These are phyloP conservation scores for Notarius lentiginosus DNA, from an alignment of 2,113 vertebrate genomes.

Conservation along the genomic window DNA sequence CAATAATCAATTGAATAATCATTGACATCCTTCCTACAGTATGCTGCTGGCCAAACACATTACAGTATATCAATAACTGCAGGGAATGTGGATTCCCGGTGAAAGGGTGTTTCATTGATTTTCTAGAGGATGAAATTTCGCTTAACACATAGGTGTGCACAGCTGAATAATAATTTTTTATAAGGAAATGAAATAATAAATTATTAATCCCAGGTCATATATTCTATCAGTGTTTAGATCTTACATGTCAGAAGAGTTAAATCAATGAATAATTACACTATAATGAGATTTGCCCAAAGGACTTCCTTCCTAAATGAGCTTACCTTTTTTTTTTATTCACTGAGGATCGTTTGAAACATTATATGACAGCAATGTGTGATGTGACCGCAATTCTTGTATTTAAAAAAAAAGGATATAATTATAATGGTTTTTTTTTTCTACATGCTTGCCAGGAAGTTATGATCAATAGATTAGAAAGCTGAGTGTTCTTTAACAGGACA, in stretches of 20 bases:
- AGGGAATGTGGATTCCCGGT: constrained; percentile 26
- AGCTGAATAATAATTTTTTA: constrained; percentile 40
- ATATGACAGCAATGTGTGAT: constrained; percentile 3
- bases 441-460: constrained; percentile 9
- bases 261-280: constrained; percentile 43
- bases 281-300: constrained; percentile 39
- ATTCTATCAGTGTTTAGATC: constrained; percentile 47
- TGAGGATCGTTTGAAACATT: constrained; percentile 5
- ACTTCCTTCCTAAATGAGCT: constrained; percentile 18
- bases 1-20: constrained; percentile 37
- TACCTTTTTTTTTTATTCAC: constrained; percentile 16
- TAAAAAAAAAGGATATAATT: background rate
- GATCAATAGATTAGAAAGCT: constrained; percentile 9
- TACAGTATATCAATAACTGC: constrained; percentile 31
- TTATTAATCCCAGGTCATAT: constrained; percentile 48
- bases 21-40: constrained; percentile 29
- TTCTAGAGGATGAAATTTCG: constrained; percentile 50
- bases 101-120: constrained; percentile 42
- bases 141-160: constrained; percentile 44
- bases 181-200: constrained; percentile 46
- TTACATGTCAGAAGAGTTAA: constrained; percentile 42
- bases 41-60: constrained; percentile 8
- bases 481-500: constrained; percentile 29
- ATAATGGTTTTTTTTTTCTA: background rate
- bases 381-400: background rate